Evolutionary conservation across 1,140 invertebrate genomes (phyloP), one percentile per base, ranked within the genome.

Genomic region (Ips typographus): DNA sequence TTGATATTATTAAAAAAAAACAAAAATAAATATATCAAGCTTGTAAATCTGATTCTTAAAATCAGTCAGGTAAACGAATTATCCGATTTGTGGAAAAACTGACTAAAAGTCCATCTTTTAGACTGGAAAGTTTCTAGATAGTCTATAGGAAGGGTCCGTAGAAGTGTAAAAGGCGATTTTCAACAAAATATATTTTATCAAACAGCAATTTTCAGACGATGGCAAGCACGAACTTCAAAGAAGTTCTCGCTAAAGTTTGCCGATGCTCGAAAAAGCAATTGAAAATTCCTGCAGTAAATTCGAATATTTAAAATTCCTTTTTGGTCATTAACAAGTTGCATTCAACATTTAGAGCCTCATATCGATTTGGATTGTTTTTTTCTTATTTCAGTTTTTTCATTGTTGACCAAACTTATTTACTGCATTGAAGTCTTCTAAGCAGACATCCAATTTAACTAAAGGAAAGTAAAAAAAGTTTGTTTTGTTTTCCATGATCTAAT

Each of bases 371-470:
- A 47, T 4, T 47, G 44, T 47, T 47, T 47, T 47, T n/a, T 47
- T 4, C 4, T 4, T 47, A 4, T n/a, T 4, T 5, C 44, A n/a
- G n/a, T 47, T n/a, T 4, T 47, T 47, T 5, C n/a, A 47, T 47
- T 5, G n/a, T 47, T 47, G 44, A 47, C n/a, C 4, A 47, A 47
- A 47, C 22, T 22, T 22, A n/a, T 47, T 5, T 47, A 47, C 4
- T 4, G 4, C n/a, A 47, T 47, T 47, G 44, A n/a, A 47, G 44
- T 47, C 44, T 47, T 4, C n/a, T 5, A 47, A n/a, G 1, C 36
- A 51, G 8, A 39, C 41, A 65, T 65, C 53, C 65, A 68, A 68
- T 68, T 68, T 68, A 68, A 68, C 65, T 68, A 60, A 53, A 41
- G 43, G 38, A 66, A 66, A 57, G 55, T 68, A 43, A 37, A 68